Base-by-base conservation (phyloP, 2,797 vertebrate genomes). In the Erethizon dorsatum region DNA sequence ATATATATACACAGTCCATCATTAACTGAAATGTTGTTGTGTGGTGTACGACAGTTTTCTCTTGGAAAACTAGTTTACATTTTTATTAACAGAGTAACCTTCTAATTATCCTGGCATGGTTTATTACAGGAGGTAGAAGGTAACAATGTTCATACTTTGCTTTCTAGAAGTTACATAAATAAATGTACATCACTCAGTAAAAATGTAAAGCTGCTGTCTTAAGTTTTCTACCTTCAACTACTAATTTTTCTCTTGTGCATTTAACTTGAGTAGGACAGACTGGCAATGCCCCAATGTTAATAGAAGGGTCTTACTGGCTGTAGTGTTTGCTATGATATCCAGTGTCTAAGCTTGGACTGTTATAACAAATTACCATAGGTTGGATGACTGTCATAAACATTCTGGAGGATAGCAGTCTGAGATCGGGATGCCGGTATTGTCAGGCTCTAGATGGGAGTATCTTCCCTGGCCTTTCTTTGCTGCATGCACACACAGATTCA, bases 181-280 rank as follows among this genome's bases (percentile, higher is more conserved):
- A 75, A 75, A 77, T 24, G 24, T 47, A 52, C 83, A 54, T 47
- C 83, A 88, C 59, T 61, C 26, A 6, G 37, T 94, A 92, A 88
- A 91, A 93, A 88, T 69, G 17, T 9, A 91, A 63, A 91, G 28
- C 33, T 91, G 41, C 45, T 88, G 12, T 83, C 59, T 90, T 90
- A 88, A 87, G 56, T 83, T 52, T 86, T 87, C 31, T 87, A 59
- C 37, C 56, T 92, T 88, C 63, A 90, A 79, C 28, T 75, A 75
- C 50, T 79, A 54, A 65, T 73, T 83, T 87, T 67, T 77, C 73
- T 94, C 41, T 65, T 17, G 10, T 45, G 13, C 1, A 12, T 59
- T 91, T 63, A 84, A 20, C 26, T 45, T 41, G 33, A 80, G 33
- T 56, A 80, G 31, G 56, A 83, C 71, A 85, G 65, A 54, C n/a